Evolutionary conservation across 2,888 invertebrate species (phyloP).

Genomic region (Philaethria dido): DNA sequence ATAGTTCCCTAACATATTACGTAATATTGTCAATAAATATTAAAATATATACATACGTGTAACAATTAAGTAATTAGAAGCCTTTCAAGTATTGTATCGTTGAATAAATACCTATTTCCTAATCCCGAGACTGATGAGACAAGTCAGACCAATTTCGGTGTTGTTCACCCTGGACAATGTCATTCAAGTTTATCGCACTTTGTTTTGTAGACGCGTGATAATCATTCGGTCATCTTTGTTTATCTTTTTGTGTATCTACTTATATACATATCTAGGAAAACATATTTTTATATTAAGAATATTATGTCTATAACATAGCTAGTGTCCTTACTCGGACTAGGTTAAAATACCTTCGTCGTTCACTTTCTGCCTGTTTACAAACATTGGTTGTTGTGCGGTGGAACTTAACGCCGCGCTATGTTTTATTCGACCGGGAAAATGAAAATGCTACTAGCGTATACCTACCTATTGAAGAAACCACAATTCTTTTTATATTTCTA

Average conservation of each 20-base stretch:
- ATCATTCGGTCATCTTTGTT: slow-evolving; percentile 5
- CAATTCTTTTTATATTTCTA: no score
- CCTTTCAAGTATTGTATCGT: slow-evolving; percentile 5
- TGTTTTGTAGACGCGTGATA: slow-evolving; percentile 4
- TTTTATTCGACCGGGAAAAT: no score
- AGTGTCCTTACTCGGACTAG: no score
- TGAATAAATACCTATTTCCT: slow-evolving; percentile 8
- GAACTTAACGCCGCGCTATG: no score
- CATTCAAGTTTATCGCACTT: slow-evolving; percentile 16
- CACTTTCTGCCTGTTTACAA: no score
- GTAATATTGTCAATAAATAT: not conserved
- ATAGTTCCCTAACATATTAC: not conserved
- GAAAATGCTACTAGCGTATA: no score
- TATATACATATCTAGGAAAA: not conserved
- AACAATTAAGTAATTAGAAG: not conserved
- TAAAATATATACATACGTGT: not conserved
- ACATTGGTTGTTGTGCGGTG: no score
- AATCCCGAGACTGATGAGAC: slow-evolving; percentile 11
- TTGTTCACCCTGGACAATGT: slow-evolving; percentile 24
- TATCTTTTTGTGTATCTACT: not conserved
- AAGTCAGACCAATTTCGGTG: slow-evolving; percentile 15
- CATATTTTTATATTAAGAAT: not conserved
- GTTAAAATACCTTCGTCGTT: no score
- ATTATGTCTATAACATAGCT: not conserved
- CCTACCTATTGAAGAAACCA: no score